These are phyloP conservation scores for Psettodes erumei DNA, from an alignment of 2,113 vertebrate species.

Conservation along the genomic window DNA sequence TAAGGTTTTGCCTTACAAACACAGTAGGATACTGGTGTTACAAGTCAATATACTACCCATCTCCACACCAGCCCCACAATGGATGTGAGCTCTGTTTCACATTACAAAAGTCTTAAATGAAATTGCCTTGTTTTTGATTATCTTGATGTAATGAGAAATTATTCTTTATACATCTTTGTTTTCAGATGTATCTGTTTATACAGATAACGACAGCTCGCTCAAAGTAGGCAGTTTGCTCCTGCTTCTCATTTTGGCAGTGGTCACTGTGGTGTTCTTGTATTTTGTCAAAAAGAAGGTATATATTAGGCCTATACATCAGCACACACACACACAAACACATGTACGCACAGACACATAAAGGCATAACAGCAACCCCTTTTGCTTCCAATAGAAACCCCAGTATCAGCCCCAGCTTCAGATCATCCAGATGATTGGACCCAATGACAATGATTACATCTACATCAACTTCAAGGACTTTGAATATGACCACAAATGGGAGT, in stretches of 20 bases:
- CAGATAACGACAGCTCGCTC: slow-evolving; percentile 4
- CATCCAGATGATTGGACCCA: slow-evolving; percentile 89
- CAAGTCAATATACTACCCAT: fast-evolving
- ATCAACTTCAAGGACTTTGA: slow-evolving; percentile 91
- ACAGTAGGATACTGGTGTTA: slow-evolving; percentile 77
- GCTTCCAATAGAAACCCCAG: slow-evolving; percentile 84
- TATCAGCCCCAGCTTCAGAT: slow-evolving; percentile 93
- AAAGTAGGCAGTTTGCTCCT: slow-evolving; percentile 32
- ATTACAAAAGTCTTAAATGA: not conserved
- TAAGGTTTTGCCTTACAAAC: slow-evolving; percentile 86
- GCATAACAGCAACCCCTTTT: not conserved
- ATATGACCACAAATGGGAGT: slow-evolving; percentile 94
- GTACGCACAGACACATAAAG: not conserved
- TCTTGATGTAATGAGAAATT: not conserved
- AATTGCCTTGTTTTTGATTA: not conserved
- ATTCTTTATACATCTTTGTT: not conserved
- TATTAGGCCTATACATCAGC: not conserved
- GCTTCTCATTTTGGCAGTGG: slow-evolving; percentile 50
- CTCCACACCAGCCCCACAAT: fast-evolving
- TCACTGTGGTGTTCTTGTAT: slow-evolving; percentile 49
- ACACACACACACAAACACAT: not conserved
- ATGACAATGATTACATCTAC: slow-evolving; percentile 94
- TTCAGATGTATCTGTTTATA: not conserved
- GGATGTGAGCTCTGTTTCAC: slow-evolving; percentile 21
- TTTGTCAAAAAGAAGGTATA: slow-evolving; percentile 80